These are phyloP conservation scores for Dinoponera quadriceps DNA, from an alignment of 1,140 invertebrate genomes.

Conservation along the genomic window DNA sequence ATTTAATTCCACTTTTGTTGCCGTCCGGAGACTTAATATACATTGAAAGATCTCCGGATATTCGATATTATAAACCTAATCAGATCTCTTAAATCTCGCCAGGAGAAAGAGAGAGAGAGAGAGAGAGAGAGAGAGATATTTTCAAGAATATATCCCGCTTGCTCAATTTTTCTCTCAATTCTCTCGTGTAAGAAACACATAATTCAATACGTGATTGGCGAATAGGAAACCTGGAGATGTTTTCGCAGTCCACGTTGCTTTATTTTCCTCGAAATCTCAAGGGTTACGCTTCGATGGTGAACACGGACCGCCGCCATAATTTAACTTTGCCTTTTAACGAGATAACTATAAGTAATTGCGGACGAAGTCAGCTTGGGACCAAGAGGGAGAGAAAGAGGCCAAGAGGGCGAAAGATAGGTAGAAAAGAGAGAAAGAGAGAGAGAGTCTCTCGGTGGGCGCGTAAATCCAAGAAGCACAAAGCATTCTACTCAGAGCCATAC, in stretches of 20 bases:
- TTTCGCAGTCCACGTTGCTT: not conserved
- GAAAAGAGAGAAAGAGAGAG: slow-evolving; percentile 2
- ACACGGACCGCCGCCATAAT: slow-evolving; percentile 27
- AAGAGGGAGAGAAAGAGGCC: not conserved
- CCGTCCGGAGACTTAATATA: no score
- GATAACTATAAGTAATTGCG: slow-evolving; percentile 53
- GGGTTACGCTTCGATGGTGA: slow-evolving; percentile 17
- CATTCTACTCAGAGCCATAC: slow-evolving; percentile 43
- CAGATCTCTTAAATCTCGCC: not conserved
- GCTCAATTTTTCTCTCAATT: not conserved
- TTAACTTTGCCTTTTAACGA: slow-evolving; percentile 53
- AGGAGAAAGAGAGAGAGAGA: not conserved
- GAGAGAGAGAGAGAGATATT: not conserved
- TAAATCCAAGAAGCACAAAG: slow-evolving; percentile 59
- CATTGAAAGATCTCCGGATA: no score
- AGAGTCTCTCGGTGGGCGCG: slow-evolving; percentile 27
- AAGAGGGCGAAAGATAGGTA: not conserved
- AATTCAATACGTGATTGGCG: slow-evolving; percentile 16
- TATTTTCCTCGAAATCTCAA: slow-evolving; percentile 50
- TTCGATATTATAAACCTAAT: not conserved
- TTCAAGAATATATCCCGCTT: not conserved
- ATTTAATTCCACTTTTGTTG: no score
- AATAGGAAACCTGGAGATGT: not conserved
- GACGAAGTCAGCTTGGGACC: slow-evolving; percentile 6
- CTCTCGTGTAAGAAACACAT: not conserved